These are phyloP conservation scores for Seison nebaliae DNA, from an alignment of 1,140 invertebrate species.

Conservation along the genomic window DNA sequence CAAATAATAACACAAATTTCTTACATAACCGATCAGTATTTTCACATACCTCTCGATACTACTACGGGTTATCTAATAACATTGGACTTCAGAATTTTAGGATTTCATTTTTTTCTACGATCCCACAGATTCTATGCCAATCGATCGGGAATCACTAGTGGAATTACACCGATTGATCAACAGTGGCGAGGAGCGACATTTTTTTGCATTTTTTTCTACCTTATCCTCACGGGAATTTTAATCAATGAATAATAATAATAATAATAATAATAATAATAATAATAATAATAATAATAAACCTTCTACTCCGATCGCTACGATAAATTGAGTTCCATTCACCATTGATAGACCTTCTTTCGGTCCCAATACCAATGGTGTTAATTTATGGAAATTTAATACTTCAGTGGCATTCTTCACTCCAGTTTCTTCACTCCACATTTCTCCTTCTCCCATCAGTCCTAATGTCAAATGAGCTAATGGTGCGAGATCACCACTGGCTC, in stretches of 20 bases:
- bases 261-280: constrained; percentile 1
- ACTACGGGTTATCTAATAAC: no score
- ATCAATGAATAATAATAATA: no score
- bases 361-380: constrained; percentile 36
- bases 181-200: no score
- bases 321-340: constrained; percentile 48
- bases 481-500: constrained; percentile 44
- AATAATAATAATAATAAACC: constrained; percentile 25
- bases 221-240: no score
- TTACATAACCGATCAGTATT: no score
- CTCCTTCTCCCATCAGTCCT: constrained; percentile 45
- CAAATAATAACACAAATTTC: no score
- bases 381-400: constrained; percentile 35
- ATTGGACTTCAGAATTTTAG: no score
- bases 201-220: not conserved
- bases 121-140: no score
- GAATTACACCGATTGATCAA: no score
- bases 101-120: no score
- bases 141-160: no score
- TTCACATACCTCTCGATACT: no score
- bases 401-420: constrained; percentile 43
- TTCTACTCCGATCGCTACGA: constrained; percentile 41
- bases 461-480: constrained; percentile 44
- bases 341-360: constrained; percentile 45
- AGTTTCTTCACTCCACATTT: constrained; percentile 45